Percentiles rank a stretch among this genome's conserved stretches.
Evolutionary conservation across 2,888 invertebrate genomes (phyloP).

Genomic region (Spialia ferax): DNA sequence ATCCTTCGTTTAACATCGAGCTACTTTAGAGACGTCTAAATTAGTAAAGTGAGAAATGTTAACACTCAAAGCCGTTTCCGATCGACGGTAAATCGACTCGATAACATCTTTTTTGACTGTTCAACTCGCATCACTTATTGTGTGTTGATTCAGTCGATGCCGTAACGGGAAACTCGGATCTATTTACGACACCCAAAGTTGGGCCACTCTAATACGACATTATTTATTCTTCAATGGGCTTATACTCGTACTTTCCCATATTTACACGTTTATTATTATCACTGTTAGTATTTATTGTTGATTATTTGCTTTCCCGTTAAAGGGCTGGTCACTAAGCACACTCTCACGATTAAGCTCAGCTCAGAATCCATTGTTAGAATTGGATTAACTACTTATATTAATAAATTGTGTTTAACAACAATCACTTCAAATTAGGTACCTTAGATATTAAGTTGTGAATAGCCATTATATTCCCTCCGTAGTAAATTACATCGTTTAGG

Average conservation of each 20-base stretch:
- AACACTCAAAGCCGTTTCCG: constrained; percentile 78
- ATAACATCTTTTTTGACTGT: constrained; percentile 78
- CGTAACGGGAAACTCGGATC: constrained; percentile 71
- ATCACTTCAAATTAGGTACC: constrained; percentile 20
- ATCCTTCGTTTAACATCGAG: constrained; percentile 80
- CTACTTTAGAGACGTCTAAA: constrained; percentile 85
- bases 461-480: constrained; percentile 6
- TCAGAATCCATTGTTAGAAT: constrained; percentile 19
- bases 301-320: constrained; percentile 58
- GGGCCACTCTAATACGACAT: constrained; percentile 66
- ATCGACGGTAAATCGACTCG: constrained; percentile 79
- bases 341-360: constrained; percentile 37
- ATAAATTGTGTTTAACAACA: constrained; percentile 32
- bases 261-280: constrained; percentile 64
- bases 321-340: constrained; percentile 42
- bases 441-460: constrained; percentile 16
- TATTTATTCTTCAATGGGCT: constrained; percentile 65
- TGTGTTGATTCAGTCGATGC: constrained; percentile 71
- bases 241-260: constrained; percentile 67
- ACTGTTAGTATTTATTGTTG: constrained; percentile 59
- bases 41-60: constrained; percentile 85
- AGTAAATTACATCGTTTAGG: background rate
- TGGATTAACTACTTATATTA: constrained; percentile 36
- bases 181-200: constrained; percentile 71
- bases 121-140: constrained; percentile 73